These are phyloP conservation scores for Tor tambroides DNA, from an alignment of 2,113 vertebrate species.

Conservation along the genomic window DNA sequence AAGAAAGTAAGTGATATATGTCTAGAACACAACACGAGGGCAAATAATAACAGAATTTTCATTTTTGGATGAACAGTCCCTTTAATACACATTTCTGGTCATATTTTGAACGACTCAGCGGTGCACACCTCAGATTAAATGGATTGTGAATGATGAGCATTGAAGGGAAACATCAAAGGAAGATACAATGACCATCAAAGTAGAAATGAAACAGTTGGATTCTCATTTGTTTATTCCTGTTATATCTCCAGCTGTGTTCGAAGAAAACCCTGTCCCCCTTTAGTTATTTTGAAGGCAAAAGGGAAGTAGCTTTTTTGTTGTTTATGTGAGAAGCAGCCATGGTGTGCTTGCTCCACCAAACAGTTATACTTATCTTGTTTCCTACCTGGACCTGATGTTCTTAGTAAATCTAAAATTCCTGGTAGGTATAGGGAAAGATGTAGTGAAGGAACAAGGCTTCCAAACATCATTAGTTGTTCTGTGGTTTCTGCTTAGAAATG, in stretches of 20 bases:
- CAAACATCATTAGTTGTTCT: neutral
- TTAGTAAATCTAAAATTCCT: neutral
- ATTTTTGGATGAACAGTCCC: neutral
- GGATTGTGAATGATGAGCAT: neutral
- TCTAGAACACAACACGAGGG: neutral
- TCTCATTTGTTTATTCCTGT: neutral
- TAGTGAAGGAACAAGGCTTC: neutral
- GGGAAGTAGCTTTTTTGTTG: neutral
- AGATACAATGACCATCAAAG: neutral
- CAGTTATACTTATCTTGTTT: neutral
- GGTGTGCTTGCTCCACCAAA: neutral
- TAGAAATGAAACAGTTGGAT: neutral
- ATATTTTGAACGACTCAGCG: neutral
- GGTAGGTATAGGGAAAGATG: neutral
- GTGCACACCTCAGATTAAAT: neutral
- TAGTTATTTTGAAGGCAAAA: neutral
- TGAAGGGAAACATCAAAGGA: neutral
- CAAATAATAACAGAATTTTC: neutral
- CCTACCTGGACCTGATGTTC: neutral
- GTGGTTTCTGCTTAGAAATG: neutral
- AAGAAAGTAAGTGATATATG: too few species aligned
- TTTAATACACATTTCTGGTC: neutral
- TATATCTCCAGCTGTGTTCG: neutral
- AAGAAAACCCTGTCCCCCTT: neutral
- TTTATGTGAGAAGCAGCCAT: neutral